Percentiles rank a stretch among this genome's conserved stretches.
Conservation (phyloP, 2,797 vertebrate genomes). For the Champsocephalus gunnari region DNA sequence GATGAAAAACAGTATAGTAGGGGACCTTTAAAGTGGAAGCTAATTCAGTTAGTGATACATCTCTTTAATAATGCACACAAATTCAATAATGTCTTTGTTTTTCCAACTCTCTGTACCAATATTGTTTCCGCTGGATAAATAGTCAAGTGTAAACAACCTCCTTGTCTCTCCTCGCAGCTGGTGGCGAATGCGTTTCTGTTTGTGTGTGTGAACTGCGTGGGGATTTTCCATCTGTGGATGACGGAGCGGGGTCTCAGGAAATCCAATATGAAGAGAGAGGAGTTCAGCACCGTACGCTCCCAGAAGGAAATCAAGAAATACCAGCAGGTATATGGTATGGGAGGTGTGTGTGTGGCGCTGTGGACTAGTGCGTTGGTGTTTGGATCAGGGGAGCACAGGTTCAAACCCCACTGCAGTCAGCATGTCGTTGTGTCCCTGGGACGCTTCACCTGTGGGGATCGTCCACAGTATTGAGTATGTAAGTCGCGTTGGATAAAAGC, state of each 20-base stretch:
- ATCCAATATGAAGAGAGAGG: conserved; percentile 87
- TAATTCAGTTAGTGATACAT: neutral
- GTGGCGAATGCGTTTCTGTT: conserved; percentile 89
- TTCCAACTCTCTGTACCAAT: neutral
- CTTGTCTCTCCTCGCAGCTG: conserved; percentile 76
- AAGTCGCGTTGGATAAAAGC: too few relatives aligned
- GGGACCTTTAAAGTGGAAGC: too few relatives aligned
- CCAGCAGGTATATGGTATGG: conserved; percentile 84
- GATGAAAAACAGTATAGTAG: too few relatives aligned
- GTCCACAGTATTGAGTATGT: too few relatives aligned
- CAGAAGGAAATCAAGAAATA: conserved; percentile 87
- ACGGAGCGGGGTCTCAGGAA: conserved; percentile 84
- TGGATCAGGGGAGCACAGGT: too few relatives aligned
- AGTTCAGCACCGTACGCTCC: conserved; percentile 85
- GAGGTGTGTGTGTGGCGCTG: too few relatives aligned
- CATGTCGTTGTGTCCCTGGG: too few relatives aligned
- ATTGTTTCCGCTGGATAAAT: too few relatives aligned
- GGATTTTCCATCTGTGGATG: conserved; percentile 88
- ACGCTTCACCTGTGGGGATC: too few relatives aligned
- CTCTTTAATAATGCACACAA: neutral
- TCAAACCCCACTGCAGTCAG: too few relatives aligned
- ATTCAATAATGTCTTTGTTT: neutral
- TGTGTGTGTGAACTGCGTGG: conserved; percentile 87
- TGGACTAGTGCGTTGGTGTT: too few relatives aligned
- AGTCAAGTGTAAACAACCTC: neutral